phyloP scores from a whole-genome alignment of 2,113 vertebrate species.

The Channa argus region DNA sequence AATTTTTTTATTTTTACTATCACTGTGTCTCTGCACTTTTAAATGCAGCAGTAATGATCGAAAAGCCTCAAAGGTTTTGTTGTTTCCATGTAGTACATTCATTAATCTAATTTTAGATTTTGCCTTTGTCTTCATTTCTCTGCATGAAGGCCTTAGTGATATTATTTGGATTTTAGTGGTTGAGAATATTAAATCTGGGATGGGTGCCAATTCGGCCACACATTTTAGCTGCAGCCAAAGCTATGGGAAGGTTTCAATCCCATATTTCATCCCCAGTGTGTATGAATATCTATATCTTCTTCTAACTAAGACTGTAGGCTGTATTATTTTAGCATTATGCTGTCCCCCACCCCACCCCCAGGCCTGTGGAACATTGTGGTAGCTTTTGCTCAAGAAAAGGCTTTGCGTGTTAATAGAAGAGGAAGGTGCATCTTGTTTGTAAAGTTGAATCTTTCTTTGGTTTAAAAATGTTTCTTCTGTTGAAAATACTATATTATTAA shows the following conservation, averaged over 20 bases:
- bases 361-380: conserved; percentile 34
- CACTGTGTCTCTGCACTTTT: conserved; percentile 11
- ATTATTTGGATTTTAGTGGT: conserved; percentile 20
- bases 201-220: conserved; percentile 7
- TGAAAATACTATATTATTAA: conserved; percentile 13
- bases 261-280: background rate
- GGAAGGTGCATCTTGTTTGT: background rate
- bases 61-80: conserved; percentile 9
- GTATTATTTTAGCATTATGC: conserved; percentile 31
- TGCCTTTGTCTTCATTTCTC: conserved; percentile 4
- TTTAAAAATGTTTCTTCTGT: background rate
- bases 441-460: background rate
- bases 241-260: background rate
- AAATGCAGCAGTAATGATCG: conserved; percentile 18
- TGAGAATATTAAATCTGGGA: conserved; percentile 18
- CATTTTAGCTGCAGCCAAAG: conserved; percentile 11
- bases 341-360: conserved; percentile 12
- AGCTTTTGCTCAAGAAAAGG: background rate
- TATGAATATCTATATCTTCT: conserved; percentile 13
- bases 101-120: conserved; percentile 17
- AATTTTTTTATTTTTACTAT: conserved; percentile 26
- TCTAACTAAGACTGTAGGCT: conserved; percentile 20
- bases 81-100: conserved; percentile 1
- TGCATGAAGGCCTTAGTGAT: background rate
- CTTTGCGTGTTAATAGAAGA: conserved; percentile 25